phyloP scores from a whole-genome alignment of 2,888 invertebrate species.

The Chironomus tentans region DNA sequence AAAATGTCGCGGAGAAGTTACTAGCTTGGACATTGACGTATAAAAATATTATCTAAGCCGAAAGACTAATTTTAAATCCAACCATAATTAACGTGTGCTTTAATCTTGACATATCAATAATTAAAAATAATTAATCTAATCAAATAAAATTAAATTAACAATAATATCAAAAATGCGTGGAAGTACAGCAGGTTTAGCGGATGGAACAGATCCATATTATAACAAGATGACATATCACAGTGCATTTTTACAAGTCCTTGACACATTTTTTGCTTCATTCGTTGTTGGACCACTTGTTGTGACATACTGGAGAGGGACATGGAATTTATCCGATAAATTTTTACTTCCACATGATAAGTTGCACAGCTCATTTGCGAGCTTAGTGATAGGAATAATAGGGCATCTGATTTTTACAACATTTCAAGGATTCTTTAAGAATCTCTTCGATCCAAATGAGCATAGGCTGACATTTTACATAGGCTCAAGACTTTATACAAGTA shows the following conservation, averaged over 20 bases:
- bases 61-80: no score
- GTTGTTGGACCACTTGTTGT: conserved; percentile 74
- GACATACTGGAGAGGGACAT: conserved; percentile 78
- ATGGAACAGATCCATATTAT: conserved; percentile 2
- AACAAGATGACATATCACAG: conserved; percentile 36
- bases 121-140: no score
- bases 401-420: conserved; percentile 59
- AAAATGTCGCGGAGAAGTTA: no score
- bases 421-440: conserved; percentile 52
- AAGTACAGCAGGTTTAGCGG: conserved; percentile 30
- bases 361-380: conserved; percentile 57
- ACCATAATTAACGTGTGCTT: no score
- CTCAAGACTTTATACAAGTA: conserved; percentile 64
- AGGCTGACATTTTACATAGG: conserved; percentile 57
- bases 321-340: conserved; percentile 67
- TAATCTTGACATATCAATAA: no score
- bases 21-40: no score
- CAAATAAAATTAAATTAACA: no score
- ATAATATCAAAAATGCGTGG: conserved; percentile 29
- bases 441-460: conserved; percentile 58
- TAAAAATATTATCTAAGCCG: no score
- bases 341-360: conserved; percentile 53
- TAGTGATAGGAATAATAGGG: conserved; percentile 59
- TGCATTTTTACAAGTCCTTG: conserved; percentile 55
- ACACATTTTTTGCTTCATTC: conserved; percentile 59